Percentiles rank a stretch among this genome's conserved stretches.
Evolutionary conservation across 2,888 invertebrate genomes (phyloP).

Genomic region (Patella depressa): DNA sequence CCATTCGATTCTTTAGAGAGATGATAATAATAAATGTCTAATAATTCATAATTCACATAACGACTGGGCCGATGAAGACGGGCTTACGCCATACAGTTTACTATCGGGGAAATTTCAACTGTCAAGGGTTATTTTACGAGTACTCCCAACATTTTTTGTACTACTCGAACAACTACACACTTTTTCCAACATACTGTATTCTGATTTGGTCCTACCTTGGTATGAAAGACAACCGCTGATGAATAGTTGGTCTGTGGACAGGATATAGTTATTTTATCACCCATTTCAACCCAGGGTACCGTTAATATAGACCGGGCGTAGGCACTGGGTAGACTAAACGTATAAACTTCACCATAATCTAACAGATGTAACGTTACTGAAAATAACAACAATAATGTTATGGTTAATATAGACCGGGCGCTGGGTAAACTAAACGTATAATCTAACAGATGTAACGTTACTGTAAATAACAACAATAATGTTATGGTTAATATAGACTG

Average conservation of each 20-base stretch:
- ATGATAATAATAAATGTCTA: too few species aligned
- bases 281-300: slow-evolving; percentile 74
- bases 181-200: neutral
- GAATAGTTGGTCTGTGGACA: slow-evolving; percentile 71
- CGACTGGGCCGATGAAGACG: too few species aligned
- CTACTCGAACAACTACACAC: neutral
- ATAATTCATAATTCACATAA: too few species aligned
- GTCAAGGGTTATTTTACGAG: too few species aligned
- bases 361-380: slow-evolving; percentile 63
- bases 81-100: too few species aligned
- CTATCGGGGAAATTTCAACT: too few species aligned
- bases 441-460: too few species aligned
- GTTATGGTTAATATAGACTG: too few species aligned
- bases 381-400: neutral
- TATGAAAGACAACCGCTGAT: slow-evolving; percentile 73
- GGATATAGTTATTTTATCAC: slow-evolving; percentile 71
- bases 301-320: slow-evolving; percentile 74
- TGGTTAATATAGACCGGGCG: too few species aligned
- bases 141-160: neutral
- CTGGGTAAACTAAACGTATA: too few species aligned
- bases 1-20: too few species aligned
- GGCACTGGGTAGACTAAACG: slow-evolving; percentile 72
- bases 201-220: slow-evolving; percentile 68
- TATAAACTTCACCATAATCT: slow-evolving; percentile 71
- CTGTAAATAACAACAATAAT: too few species aligned